Percentiles rank a stretch among this genome's conserved stretches.
phyloP scores from a whole-genome alignment of 2,888 invertebrate genomes.

The Sminthurinus aureus region DNA sequence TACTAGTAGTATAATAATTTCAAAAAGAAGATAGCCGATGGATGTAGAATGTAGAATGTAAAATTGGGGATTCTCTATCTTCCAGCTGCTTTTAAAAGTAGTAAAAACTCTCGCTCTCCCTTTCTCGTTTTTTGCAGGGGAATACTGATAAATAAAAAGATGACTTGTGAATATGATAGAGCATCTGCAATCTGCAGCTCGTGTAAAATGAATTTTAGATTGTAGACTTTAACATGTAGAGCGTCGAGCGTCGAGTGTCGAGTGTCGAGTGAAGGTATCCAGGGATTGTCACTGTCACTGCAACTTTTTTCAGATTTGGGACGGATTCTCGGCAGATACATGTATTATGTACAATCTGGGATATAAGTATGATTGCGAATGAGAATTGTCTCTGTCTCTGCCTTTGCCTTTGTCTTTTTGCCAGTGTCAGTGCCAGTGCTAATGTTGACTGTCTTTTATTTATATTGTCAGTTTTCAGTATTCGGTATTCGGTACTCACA shows the following conservation, averaged over 20 bases:
- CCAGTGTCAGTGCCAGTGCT: background rate
- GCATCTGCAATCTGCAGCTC: background rate
- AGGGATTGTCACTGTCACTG: conserved; percentile 21
- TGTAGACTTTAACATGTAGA: background rate
- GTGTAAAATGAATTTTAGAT: background rate
- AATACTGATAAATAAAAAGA: background rate
- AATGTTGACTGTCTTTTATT: background rate
- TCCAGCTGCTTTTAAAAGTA: background rate
- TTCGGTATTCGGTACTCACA: background rate
- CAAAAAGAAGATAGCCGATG: no score
- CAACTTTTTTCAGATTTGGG: background rate
- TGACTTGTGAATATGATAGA: background rate
- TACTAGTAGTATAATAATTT: no score
- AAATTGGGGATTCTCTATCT: no score
- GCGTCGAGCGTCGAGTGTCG: background rate
- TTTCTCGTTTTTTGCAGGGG: background rate
- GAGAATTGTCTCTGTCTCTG: background rate
- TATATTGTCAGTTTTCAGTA: background rate
- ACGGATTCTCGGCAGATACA: conserved; percentile 3
- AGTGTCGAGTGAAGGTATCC: background rate
- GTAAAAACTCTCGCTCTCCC: background rate
- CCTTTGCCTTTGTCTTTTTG: background rate
- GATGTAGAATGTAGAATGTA: no score
- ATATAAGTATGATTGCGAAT: background rate
- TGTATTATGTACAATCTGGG: background rate